Evolutionary conservation across 2,113 vertebrate species (phyloP).

Genomic region (Athene cunicularia): DNA sequence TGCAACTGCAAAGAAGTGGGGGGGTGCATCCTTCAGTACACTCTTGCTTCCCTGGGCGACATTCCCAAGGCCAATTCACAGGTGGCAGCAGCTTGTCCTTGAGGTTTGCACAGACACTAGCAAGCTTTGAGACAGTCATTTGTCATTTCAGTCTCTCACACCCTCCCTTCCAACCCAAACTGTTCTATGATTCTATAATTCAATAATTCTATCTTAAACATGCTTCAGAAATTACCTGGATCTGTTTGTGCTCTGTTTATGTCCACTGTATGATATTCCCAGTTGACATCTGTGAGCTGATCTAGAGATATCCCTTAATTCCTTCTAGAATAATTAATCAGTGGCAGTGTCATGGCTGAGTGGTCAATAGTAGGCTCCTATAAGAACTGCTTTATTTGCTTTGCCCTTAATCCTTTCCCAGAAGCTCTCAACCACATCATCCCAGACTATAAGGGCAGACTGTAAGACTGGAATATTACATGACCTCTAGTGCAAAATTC

Average conservation of each 20-base stretch:
- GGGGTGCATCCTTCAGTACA: too few species aligned
- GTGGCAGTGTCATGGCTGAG: neutral
- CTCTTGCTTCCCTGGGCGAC: too few species aligned
- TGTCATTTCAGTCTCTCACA: too few species aligned
- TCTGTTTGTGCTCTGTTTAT: neutral
- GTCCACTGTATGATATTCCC: neutral
- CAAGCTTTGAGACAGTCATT: too few species aligned
- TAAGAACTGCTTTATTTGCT: neutral
- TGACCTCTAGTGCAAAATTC: neutral
- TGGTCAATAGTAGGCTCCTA: neutral
- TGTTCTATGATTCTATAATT: neutral
- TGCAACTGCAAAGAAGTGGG: too few species aligned
- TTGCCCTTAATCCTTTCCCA: neutral
- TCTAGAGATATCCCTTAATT: neutral
- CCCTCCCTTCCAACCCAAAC: neutral
- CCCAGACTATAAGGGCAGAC: neutral
- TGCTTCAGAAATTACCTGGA: neutral
- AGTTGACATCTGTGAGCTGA: neutral
- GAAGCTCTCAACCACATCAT: neutral
- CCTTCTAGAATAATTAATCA: neutral
- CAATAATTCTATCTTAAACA: neutral
- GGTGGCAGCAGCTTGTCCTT: too few species aligned
- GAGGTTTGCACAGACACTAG: too few species aligned
- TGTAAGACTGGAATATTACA: neutral
- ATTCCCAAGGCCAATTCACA: too few species aligned